Evolutionary conservation across 30 jellyfish, hydroid and myxozoan genomes (phyloP).

Genomic region (Turritopsis dohrnii): DNA sequence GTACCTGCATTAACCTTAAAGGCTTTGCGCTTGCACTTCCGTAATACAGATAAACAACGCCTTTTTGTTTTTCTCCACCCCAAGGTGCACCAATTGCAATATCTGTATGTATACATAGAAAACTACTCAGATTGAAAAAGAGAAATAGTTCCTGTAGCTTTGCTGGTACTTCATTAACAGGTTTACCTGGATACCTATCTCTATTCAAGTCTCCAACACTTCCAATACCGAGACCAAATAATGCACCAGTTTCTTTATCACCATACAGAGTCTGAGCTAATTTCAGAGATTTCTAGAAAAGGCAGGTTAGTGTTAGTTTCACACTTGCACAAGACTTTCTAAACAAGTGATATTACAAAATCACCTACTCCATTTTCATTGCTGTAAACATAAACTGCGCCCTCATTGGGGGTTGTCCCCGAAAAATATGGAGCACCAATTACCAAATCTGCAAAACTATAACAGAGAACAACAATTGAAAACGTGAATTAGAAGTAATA

Average conservation of each 20-base stretch:
- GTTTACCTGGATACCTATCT: slow-evolving; percentile 65
- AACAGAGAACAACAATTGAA: background rate
- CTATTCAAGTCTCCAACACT: slow-evolving; percentile 68
- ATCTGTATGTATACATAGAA: slow-evolving; percentile 27
- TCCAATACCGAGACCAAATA: slow-evolving; percentile 73
- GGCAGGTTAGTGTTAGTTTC: too few relatives aligned
- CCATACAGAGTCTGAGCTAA: slow-evolving; percentile 8
- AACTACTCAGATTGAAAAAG: background rate
- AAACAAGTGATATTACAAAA: too few relatives aligned
- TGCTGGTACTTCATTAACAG: too few relatives aligned
- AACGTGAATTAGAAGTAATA: background rate
- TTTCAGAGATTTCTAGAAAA: slow-evolving; percentile 21
- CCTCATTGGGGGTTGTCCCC: slow-evolving; percentile 43
- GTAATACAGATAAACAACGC: slow-evolving; percentile 49
- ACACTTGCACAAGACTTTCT: too few relatives aligned
- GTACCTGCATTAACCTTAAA: slow-evolving; percentile 21
- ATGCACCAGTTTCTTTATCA: slow-evolving; percentile 16
- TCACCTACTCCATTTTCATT: slow-evolving; percentile 48
- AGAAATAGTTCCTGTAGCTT: too few relatives aligned
- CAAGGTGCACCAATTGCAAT: slow-evolving; percentile 85
- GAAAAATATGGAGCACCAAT: slow-evolving; percentile 77
- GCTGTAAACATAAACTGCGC: slow-evolving; percentile 59
- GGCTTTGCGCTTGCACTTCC: slow-evolving; percentile 48
- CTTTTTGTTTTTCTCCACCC: slow-evolving; percentile 61
- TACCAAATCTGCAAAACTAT: slow-evolving; percentile 59